phyloP scores from a whole-genome alignment of 2,113 vertebrate genomes.

The Anthoscopus minutus region DNA sequence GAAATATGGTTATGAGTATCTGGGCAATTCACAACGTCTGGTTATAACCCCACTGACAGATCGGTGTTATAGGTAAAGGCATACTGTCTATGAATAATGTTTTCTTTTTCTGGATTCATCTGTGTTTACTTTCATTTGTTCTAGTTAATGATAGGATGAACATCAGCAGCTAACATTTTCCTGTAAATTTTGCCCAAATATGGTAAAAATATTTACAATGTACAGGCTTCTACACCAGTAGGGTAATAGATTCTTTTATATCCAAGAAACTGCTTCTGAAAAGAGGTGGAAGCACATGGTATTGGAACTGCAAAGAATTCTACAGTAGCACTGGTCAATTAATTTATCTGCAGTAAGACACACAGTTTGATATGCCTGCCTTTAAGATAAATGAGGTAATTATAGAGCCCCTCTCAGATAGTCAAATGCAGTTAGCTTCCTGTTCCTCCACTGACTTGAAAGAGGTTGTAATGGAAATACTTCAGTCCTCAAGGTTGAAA shows the following conservation, averaged over 20 bases:
- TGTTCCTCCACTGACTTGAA: not conserved
- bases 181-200: not conserved
- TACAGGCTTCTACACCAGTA: not conserved
- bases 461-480: not conserved
- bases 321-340: not conserved
- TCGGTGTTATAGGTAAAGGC: slow-evolving; percentile 85
- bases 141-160: not conserved
- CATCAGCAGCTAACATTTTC: not conserved
- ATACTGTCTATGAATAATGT: not conserved
- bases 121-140: not conserved
- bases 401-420: not conserved
- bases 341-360: not conserved
- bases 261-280: not conserved
- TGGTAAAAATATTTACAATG: not conserved
- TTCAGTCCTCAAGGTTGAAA: not conserved
- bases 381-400: not conserved
- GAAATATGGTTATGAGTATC: slow-evolving; percentile 90
- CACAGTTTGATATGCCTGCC: not conserved
- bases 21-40: slow-evolving; percentile 86
- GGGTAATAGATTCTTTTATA: not conserved
- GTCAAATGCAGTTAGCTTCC: not conserved
- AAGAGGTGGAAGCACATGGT: not conserved
- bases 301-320: not conserved
- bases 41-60: slow-evolving; percentile 94
- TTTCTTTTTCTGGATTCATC: not conserved